phyloP scores from a whole-genome alignment of 2,113 vertebrate genomes.

The Tachuris rubrigastra region DNA sequence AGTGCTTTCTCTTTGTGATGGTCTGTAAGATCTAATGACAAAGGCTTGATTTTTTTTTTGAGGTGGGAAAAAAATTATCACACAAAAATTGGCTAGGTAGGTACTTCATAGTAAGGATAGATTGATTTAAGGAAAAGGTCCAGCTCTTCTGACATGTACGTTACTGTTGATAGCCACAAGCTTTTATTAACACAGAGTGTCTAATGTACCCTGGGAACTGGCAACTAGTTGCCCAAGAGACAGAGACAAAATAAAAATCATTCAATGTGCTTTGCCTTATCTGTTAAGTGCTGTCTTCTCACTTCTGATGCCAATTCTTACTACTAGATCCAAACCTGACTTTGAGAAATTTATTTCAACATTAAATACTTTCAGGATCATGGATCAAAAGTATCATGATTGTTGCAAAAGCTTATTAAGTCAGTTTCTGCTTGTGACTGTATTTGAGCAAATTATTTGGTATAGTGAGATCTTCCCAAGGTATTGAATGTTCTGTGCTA shows the following conservation, averaged over 20 bases:
- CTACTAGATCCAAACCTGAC: neutral
- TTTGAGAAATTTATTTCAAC: neutral
- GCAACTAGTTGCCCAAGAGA: neutral
- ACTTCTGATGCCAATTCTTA: neutral
- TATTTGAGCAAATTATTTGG: neutral
- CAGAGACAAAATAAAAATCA: neutral
- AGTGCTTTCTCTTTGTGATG: neutral
- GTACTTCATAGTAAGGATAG: neutral
- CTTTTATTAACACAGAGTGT: neutral
- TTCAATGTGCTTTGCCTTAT: neutral
- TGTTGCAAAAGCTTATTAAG: neutral
- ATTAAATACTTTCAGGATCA: neutral
- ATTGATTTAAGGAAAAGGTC: neutral
- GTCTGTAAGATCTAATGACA: neutral
- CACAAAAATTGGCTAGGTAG: neutral
- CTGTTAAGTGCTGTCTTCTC: neutral
- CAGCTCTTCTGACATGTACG: neutral
- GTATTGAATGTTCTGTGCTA: neutral
- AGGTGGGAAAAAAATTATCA: neutral
- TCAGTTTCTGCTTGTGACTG: neutral
- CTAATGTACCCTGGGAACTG: neutral
- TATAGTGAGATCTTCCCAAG: neutral
- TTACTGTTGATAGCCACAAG: neutral
- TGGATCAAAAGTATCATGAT: neutral
- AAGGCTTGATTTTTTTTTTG: neutral